Conservation (phyloP, 2,113 vertebrate genomes). For the Mastomys coucha region DNA sequence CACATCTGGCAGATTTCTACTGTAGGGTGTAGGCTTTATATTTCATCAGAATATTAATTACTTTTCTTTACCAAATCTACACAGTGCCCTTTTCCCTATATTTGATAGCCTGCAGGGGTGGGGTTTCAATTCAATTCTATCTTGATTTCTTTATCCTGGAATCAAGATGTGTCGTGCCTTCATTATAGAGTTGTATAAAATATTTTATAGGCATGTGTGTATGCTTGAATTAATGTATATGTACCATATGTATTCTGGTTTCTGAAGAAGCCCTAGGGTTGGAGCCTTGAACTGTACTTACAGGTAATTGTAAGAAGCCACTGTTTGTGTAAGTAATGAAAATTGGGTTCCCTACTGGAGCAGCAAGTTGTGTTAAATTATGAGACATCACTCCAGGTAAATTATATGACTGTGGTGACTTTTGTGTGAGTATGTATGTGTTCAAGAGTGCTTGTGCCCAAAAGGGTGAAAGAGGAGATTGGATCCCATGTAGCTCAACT, state of each 20-base stretch:
- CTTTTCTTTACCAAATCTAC: not conserved
- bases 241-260: not conserved
- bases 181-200: not conserved
- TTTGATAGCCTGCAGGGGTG: not conserved
- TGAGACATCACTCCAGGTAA: not conserved
- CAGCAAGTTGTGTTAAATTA: too few relatives aligned
- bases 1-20: not conserved
- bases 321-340: not conserved
- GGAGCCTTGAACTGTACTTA: not conserved
- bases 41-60: not conserved
- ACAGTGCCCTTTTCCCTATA: not conserved
- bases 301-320: not conserved
- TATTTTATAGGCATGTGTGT: not conserved
- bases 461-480: not conserved
- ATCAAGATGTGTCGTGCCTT: not conserved
- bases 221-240: not conserved
- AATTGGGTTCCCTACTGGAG: not conserved
- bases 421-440: not conserved
- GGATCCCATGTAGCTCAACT: not conserved
- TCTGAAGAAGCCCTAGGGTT: not conserved
- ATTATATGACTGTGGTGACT: not conserved
- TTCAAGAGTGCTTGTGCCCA: not conserved
- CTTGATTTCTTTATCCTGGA: not conserved
- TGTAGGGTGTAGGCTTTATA: not conserved
- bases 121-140: not conserved